phyloP scores from a whole-genome alignment of 2,113 vertebrate genomes.

The Eurystomus gularis region DNA sequence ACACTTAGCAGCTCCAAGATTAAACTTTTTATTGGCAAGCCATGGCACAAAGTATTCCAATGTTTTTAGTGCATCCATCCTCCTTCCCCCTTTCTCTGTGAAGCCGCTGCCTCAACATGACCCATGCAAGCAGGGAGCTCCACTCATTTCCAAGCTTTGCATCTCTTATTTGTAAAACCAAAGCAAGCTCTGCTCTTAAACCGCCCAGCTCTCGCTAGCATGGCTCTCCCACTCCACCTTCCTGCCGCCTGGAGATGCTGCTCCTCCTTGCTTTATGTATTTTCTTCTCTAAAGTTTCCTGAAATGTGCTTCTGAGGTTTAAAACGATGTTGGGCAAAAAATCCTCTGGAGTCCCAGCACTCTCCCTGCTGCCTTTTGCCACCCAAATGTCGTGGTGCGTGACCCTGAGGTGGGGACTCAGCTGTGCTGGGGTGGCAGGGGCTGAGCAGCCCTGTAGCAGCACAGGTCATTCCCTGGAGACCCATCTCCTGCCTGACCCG shows the following conservation, averaged over 20 bases:
- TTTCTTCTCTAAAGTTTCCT: not conserved
- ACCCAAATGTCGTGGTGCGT: not conserved
- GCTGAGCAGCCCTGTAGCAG: not conserved
- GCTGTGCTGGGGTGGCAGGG: not conserved
- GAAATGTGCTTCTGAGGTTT: not conserved
- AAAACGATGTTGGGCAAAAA: not conserved
- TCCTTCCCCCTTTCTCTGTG: not conserved
- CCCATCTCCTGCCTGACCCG: not conserved
- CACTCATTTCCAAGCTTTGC: not conserved
- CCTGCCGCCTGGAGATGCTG: slow-evolving; percentile 8
- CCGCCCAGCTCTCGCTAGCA: fast-evolving
- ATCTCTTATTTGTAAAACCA: not conserved
- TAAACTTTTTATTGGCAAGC: not conserved
- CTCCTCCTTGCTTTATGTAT: not conserved
- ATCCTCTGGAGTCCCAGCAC: no score
- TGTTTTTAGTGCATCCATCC: not conserved
- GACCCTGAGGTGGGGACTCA: not conserved
- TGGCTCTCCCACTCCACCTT: slow-evolving; percentile 63
- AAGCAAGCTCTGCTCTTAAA: not conserved
- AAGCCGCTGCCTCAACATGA: not conserved
- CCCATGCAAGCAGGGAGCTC: not conserved
- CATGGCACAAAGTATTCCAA: not conserved
- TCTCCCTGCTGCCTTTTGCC: not conserved
- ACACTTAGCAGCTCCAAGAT: not conserved
- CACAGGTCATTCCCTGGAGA: not conserved